phyloP scores from a whole-genome alignment of 2,797 vertebrate species.

The Danionella dracula region DNA sequence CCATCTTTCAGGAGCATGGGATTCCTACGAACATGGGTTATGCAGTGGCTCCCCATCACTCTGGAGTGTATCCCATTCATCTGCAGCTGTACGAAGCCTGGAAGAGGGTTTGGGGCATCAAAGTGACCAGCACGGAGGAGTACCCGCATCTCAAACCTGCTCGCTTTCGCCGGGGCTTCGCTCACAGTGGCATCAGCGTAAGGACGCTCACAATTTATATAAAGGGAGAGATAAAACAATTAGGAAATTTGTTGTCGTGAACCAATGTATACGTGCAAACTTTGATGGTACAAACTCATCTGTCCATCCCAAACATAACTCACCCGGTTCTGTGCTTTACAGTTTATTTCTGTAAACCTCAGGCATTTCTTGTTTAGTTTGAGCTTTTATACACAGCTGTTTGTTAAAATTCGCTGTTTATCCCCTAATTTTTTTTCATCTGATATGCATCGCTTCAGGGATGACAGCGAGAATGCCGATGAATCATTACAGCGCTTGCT shows the following conservation, averaged over 20 bases:
- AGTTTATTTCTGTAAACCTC: constrained; percentile 7
- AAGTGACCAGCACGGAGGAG: constrained; percentile 96
- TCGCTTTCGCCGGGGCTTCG: constrained; percentile 90
- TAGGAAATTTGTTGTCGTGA: too few relatives aligned
- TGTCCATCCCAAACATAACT: too few relatives aligned
- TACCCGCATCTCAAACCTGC: constrained; percentile 97
- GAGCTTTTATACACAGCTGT: constrained; percentile 24
- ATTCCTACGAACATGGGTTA: constrained; percentile 98
- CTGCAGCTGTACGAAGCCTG: constrained; percentile 95
- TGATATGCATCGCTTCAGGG: constrained; percentile 29
- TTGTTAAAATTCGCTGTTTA: constrained; percentile 3
- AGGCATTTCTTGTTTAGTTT: constrained; percentile 18
- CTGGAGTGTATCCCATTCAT: constrained; percentile 93
- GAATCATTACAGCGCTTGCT: constrained; percentile 11
- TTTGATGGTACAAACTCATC: too few relatives aligned
- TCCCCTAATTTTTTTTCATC: constrained; percentile 4
- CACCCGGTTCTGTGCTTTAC: neutral
- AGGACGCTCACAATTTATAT: constrained; percentile 41
- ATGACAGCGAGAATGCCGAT: neutral
- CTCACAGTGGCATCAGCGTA: constrained; percentile 94
- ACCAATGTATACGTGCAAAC: too few relatives aligned
- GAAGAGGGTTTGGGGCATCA: constrained; percentile 97
- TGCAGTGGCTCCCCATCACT: constrained; percentile 95
- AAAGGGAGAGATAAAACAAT: neutral
- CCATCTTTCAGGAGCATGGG: constrained; percentile 81